These are phyloP conservation scores for Apus apus DNA, from an alignment of 2,113 vertebrate genomes.

Conservation along the genomic window DNA sequence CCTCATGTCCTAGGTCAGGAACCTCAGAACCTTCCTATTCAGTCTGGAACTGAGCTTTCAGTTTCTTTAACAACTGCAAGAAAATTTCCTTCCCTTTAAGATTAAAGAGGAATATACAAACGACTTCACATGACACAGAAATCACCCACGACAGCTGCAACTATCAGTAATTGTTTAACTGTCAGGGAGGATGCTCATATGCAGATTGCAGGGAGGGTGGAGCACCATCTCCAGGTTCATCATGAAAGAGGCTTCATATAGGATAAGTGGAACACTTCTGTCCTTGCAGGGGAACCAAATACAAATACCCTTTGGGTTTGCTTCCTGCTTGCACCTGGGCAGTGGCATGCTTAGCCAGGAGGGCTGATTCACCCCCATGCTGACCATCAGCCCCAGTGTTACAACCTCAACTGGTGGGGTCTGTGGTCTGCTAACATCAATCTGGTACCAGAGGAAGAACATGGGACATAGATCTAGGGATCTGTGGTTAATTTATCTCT, in stretches of 20 bases:
- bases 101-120: not conserved
- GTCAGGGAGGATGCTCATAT: not conserved
- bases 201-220: not conserved
- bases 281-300: not conserved
- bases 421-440: not conserved
- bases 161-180: not conserved
- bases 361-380: not conserved
- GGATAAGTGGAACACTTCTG: fast-evolving
- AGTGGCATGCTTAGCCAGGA: fast-evolving
- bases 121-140: not conserved
- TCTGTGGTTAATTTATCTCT: not conserved
- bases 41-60: fast-evolving
- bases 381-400: not conserved
- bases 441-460: not conserved
- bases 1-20: not conserved
- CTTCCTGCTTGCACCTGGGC: not conserved
- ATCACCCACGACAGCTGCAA: not conserved
- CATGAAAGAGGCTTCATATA: not conserved
- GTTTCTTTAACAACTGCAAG: not conserved
- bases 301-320: not conserved
- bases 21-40: not conserved
- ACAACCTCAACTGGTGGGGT: not conserved
- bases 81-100: not conserved
- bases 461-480: fast-evolving
- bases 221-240: not conserved